Percentiles rank a stretch among this genome's conserved stretches.
These are phyloP conservation scores for Epicauta chinensis DNA, from an alignment of 1,140 invertebrate genomes.

Conservation along the genomic window DNA sequence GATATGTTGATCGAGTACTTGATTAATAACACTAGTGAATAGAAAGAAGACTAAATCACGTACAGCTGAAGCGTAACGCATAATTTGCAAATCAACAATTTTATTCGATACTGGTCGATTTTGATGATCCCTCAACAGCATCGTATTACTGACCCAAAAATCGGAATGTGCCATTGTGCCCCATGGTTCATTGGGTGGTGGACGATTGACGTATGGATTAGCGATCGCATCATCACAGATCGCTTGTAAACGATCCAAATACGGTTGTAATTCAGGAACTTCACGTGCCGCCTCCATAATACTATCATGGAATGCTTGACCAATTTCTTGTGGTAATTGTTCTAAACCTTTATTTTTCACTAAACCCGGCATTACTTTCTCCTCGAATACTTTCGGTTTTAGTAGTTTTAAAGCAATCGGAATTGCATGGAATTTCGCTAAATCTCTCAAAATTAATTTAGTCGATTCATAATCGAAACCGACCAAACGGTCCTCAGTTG, in stretches of 20 bases:
- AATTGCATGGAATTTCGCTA: slow-evolving; percentile 53
- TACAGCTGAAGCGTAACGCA: slow-evolving; percentile 46
- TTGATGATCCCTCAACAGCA: slow-evolving; percentile 36
- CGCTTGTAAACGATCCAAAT: slow-evolving; percentile 21
- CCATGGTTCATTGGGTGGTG: slow-evolving; percentile 42
- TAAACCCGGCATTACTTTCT: slow-evolving; percentile 40
- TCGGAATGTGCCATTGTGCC: slow-evolving; percentile 52
- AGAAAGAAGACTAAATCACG: slow-evolving; percentile 55
- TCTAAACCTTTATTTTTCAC: slow-evolving; percentile 33
- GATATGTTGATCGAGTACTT: slow-evolving; percentile 42
- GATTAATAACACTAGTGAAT: slow-evolving; percentile 46
- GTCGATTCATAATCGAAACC: slow-evolving; percentile 49
- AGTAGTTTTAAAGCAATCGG: slow-evolving; percentile 50
- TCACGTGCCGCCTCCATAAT: slow-evolving; percentile 33
- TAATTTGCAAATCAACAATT: slow-evolving; percentile 59
- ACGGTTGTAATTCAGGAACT: slow-evolving; percentile 32
- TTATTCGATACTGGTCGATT: slow-evolving; percentile 46
- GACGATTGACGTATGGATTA: slow-evolving; percentile 24
- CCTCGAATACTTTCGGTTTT: slow-evolving; percentile 46
- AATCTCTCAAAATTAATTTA: slow-evolving; percentile 42
- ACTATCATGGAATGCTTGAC: slow-evolving; percentile 29
- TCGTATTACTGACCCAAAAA: slow-evolving; percentile 58
- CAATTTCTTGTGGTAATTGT: slow-evolving; percentile 31
- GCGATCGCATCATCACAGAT: slow-evolving; percentile 20
- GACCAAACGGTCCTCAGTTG: slow-evolving; percentile 43